Base-by-base conservation (phyloP, 2,888 invertebrate species). In the Rhingia rostrata region DNA sequence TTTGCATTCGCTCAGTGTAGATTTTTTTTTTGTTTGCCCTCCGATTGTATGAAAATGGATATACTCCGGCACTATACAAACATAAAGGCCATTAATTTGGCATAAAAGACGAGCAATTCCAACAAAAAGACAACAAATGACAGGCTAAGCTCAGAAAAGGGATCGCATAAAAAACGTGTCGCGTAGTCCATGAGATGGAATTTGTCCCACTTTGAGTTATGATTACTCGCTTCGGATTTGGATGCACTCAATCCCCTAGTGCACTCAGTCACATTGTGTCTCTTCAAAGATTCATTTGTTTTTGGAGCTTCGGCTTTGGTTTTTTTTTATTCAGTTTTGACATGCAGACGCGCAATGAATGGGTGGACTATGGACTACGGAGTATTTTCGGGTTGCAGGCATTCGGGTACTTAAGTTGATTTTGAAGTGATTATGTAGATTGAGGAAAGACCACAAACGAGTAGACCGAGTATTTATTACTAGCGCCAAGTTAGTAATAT, bases 31-130 rank as follows among this genome's bases (percentile, higher is more conserved):
- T 61, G 9, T 69, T 70, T 49, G n/a, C 33, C 49, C 56, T 69
- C 49, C 67, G 63, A 63, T 73, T 88, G 89, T 87, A 88, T 88
- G 88, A 87, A 88, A 83, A 87, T 87, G 83, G 86, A 88, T 86
- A 87, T 86, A 81, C 77, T 72, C 75, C 61, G 43, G 66, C 66
- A n/a, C 67, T 87, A 22, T 22, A 75, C 86, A 87, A 74, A 85
- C 88, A 89, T 89, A 88, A 88, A 86, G 87, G 86, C 88, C 90
- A 90, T 90, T 90, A 89, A 90, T 89, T 88, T 88, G 88, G 87
- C 89, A 88, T 90, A 89, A 90, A 90, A 88, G 64, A 74, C 70
- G 61, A 86, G 63, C 61, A 87, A 89, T 87, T 49, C 41, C 58
- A 66, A 35, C 35, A 37, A 47, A 87, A 87, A 88, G 87, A 88